Evolutionary conservation across 64 coral and sea anemone species (phyloP).

Genomic region (Stichodactyla helianthus): DNA sequence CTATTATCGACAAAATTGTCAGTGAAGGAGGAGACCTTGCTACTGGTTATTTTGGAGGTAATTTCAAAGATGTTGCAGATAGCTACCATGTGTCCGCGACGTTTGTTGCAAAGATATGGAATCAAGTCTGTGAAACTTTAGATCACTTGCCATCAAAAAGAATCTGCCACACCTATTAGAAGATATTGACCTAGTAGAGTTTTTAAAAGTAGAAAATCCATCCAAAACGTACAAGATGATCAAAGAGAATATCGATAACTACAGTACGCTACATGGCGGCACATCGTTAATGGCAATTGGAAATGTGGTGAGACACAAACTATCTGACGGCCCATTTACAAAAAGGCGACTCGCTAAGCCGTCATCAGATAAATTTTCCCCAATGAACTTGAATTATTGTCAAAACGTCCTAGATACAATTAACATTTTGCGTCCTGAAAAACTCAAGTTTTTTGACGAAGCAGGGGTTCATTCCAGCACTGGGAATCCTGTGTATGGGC

Average conservation of each 20-base stretch:
- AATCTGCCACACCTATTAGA: slow-evolving; percentile 20
- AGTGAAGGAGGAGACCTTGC: slow-evolving; percentile 10
- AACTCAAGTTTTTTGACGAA: slow-evolving; percentile 40
- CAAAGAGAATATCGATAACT: slow-evolving; percentile 30
- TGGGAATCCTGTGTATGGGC: slow-evolving; percentile 28
- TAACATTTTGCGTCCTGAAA: slow-evolving; percentile 32
- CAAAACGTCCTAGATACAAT: slow-evolving; percentile 21
- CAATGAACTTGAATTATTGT: slow-evolving; percentile 20
- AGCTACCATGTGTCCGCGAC: slow-evolving; percentile 9
- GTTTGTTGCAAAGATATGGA: slow-evolving; percentile 29
- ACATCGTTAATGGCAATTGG: slow-evolving; percentile 46
- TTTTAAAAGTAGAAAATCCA: slow-evolving; percentile 32
- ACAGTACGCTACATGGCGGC: slow-evolving; percentile 23
- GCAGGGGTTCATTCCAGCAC: slow-evolving; percentile 33
- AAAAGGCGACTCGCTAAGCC: slow-evolving; percentile 43
- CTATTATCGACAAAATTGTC: slow-evolving; percentile 20
- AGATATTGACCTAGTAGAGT: slow-evolving; percentile 18
- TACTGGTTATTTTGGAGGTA: slow-evolving; percentile 37
- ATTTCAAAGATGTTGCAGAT: slow-evolving; percentile 30
- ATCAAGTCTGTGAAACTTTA: slow-evolving; percentile 16
- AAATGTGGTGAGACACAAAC: slow-evolving; percentile 32
- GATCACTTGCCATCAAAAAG: slow-evolving; percentile 31
- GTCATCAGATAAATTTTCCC: slow-evolving; percentile 33
- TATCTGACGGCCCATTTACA: slow-evolving; percentile 38
- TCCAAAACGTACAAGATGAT: slow-evolving; percentile 17